A percentile compares a stretch with the other conserved stretches of the same genome.
These are phyloP conservation scores for Rhineura floridana DNA, from an alignment of 2,113 vertebrate species.

Conservation along the genomic window DNA sequence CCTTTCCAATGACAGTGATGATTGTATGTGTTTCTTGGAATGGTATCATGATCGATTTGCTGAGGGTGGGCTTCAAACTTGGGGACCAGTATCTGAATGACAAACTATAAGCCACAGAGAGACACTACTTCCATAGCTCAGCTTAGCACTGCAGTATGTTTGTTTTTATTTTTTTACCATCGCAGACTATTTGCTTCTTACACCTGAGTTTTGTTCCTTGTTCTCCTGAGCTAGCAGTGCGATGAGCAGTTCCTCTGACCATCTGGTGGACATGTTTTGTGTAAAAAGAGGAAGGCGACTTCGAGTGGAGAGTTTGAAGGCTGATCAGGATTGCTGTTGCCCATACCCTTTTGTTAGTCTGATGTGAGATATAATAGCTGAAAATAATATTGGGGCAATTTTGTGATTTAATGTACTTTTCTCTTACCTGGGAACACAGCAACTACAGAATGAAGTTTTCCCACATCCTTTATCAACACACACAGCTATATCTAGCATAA, in stretches of 20 bases:
- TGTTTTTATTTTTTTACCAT: background rate
- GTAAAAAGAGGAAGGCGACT: background rate
- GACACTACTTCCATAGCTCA: background rate
- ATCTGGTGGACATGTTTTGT: background rate
- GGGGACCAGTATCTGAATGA: background rate
- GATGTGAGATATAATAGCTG: background rate
- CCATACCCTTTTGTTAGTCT: background rate
- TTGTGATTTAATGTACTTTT: background rate
- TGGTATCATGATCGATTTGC: background rate
- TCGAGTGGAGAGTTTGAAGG: background rate
- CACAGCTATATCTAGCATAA: background rate
- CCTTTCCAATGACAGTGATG: too few species aligned
- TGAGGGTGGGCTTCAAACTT: background rate
- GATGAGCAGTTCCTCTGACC: background rate
- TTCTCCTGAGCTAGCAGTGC: constrained; percentile 1
- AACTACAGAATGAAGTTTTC: background rate
- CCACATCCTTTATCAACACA: too few species aligned
- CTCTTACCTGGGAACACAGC: background rate
- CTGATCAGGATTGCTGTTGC: background rate
- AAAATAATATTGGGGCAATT: background rate
- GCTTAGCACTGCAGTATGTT: background rate
- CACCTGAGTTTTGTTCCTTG: background rate
- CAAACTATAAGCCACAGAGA: too few species aligned
- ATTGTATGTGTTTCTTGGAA: background rate
- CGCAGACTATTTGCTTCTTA: background rate